Evolutionary conservation across 2,113 vertebrate species (phyloP), one percentile per base, ranked within the genome.

Genomic region (Merops nubicus): DNA sequence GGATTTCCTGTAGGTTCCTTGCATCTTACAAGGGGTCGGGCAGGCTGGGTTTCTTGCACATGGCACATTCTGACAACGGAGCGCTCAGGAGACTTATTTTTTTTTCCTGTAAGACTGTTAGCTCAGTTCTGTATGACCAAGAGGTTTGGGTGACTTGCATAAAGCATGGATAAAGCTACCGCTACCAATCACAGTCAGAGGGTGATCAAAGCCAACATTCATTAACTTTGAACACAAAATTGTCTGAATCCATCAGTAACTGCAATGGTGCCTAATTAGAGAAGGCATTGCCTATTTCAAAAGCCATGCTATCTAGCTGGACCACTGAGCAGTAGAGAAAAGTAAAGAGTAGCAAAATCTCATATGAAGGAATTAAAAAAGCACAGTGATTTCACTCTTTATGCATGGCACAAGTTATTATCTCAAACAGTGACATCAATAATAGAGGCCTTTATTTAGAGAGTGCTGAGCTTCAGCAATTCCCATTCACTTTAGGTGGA

Each of bases 211-310:
- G 96, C 90, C 90, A 96, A 88, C 93, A 93, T 95, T 95, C 95
- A 97, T 96, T 97, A 96, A 96, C 96, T 96, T 93, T 94, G 95
- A 96, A 91, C 92, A 93, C 90, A 93, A 96, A 97, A 96, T 96
- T 91, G 90, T 94, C 90, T 94, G 90, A 95, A 96, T 96, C 88
- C 95, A 97, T 95, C 96, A 96, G 96, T 77, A 85, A 94, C 85
- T 93, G 95, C 92, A 88, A 91, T 93, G 88, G 93, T 91, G 88
- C 79, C 86, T 96, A 93, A 92, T 96, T 93, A 94, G 88, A 95
- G 90, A 96, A 90, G 88, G 95, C 93, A 96, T 74, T 0, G 69
- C 76, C 93, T 96, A 54, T 96, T 97, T 92, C 93, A 96, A 96
- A 97, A 96, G 79, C 88, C 93, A 85, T 65, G 88, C 91, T 90